A percentile compares a stretch with the other conserved stretches of the same genome.
These are phyloP conservation scores for Ptiloglossa arizonensis DNA, from an alignment of 1,140 invertebrate genomes.

Conservation along the genomic window DNA sequence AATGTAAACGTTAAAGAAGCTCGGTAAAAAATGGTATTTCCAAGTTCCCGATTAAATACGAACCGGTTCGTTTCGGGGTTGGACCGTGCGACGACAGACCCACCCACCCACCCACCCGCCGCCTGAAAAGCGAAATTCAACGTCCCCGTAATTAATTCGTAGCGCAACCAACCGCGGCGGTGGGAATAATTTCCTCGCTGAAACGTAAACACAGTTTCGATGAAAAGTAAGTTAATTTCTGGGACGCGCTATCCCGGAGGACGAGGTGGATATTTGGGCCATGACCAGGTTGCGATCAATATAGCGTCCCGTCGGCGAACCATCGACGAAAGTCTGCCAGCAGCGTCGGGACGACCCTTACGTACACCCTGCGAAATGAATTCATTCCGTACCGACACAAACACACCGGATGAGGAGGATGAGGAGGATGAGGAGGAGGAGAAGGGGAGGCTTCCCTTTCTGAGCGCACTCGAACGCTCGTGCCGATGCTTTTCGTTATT, in stretches of 20 bases:
- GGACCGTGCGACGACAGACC: too few relatives aligned
- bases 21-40: too few relatives aligned
- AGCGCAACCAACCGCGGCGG: not conserved
- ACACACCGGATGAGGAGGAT: not conserved
- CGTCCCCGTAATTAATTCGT: not conserved
- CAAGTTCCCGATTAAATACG: not conserved
- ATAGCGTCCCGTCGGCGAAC: constrained; percentile 69
- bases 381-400: constrained; percentile 3
- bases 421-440: too few relatives aligned
- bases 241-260: constrained; percentile 74
- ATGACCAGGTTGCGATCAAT: constrained; percentile 81
- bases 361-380: constrained; percentile 28
- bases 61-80: not conserved
- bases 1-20: too few relatives aligned
- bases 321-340: constrained; percentile 63
- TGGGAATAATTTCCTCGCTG: constrained; percentile 1
- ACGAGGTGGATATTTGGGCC: constrained; percentile 79
- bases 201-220: constrained; percentile 18
- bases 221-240: constrained; percentile 76
- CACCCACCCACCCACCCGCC: too few relatives aligned
- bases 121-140: not conserved
- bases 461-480: not conserved
- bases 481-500: not conserved
- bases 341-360: constrained; percentile 41
- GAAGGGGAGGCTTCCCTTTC: not conserved